Evolutionary conservation across 2,797 vertebrate genomes (phyloP).

Genomic region (Lithobates sylvaticus): DNA sequence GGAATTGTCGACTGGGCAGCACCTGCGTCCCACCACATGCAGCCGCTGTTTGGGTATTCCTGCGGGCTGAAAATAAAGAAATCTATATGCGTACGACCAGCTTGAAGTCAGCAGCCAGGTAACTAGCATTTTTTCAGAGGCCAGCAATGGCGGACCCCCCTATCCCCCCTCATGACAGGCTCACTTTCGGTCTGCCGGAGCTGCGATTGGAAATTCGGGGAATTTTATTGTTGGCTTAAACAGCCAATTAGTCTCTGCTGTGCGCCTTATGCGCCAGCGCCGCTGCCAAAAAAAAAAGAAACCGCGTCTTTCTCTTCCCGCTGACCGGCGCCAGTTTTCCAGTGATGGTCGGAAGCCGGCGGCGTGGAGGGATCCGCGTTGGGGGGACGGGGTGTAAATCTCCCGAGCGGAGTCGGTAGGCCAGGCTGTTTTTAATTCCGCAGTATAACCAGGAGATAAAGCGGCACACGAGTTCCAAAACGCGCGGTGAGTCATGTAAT

Average conservation of each 20-base stretch:
- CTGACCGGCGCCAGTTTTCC: background rate
- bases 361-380: background rate
- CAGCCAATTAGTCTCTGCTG: background rate
- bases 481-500: slow-evolving; percentile 25
- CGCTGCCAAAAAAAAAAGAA: background rate
- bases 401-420: too few species aligned
- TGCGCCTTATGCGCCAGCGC: background rate
- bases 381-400: background rate
- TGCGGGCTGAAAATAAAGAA: too few species aligned
- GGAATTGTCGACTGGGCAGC: too few species aligned
- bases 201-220: too few species aligned
- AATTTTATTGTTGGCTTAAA: background rate
- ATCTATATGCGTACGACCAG: too few species aligned
- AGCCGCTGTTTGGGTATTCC: too few species aligned
- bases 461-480: slow-evolving; percentile 1
- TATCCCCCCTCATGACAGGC: too few species aligned
- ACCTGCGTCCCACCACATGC: too few species aligned
- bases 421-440: background rate
- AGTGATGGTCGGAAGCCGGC: background rate
- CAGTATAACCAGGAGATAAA: background rate
- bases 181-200: too few species aligned
- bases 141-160: too few species aligned
- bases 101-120: too few species aligned
- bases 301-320: background rate
- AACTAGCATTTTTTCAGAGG: too few species aligned